Percentiles rank a stretch among this genome's conserved stretches.
Conservation (phyloP, 30 jellyfish, hydroid and myxozoan species). For the Rhopilema esculentum region DNA sequence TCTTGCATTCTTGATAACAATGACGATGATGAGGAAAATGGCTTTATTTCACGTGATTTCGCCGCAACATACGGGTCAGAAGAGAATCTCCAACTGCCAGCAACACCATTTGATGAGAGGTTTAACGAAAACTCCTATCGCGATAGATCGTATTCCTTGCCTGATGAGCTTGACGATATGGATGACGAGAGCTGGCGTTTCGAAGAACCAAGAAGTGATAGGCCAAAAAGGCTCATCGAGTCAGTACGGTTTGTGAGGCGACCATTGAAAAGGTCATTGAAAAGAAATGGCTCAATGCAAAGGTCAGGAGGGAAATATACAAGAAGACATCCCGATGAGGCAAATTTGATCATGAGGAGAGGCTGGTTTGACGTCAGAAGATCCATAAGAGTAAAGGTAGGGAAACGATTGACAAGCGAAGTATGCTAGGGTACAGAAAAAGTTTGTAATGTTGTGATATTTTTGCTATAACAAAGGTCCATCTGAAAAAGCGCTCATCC, state of each 20-base stretch:
- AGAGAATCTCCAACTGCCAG: constrained; percentile 57
- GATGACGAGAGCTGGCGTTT: constrained; percentile 24
- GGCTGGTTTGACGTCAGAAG: constrained; percentile 71
- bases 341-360: constrained; percentile 34
- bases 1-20: constrained; percentile 57
- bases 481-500: too few relatives aligned
- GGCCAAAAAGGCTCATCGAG: constrained; percentile 19
- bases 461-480: too few relatives aligned
- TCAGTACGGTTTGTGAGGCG: constrained; percentile 14
- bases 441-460: too few relatives aligned
- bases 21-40: constrained; percentile 44
- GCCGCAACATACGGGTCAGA: constrained; percentile 19
- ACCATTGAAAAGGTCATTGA: constrained; percentile 36
- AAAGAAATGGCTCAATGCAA: constrained; percentile 1
- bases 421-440: too few relatives aligned
- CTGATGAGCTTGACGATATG: constrained; percentile 47
- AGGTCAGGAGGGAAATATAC: constrained; percentile 21
- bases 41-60: neutral
- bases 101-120: constrained; percentile 21
- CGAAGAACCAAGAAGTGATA: neutral
- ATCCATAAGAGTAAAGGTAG: constrained; percentile 56
- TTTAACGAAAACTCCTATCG: neutral
- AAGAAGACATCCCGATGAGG: constrained; percentile 60
- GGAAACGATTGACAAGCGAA: too few relatives aligned
- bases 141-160: constrained; percentile 56